Conservation (phyloP, 2,113 vertebrate species). For the Globicephala melas region DNA sequence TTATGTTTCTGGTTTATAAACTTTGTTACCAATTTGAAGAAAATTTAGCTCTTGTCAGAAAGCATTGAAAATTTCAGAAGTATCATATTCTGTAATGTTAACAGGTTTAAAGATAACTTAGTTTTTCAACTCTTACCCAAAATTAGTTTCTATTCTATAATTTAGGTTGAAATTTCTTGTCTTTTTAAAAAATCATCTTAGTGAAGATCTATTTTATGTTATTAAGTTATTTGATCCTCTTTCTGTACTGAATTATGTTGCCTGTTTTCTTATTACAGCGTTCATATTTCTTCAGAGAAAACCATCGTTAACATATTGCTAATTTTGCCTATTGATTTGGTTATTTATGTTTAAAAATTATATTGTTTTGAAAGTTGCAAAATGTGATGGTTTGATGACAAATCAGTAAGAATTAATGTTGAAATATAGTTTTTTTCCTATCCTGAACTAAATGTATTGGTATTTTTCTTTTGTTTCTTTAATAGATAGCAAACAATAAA, state of each 20-base stretch:
- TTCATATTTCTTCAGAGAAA: slow-evolving; percentile 31
- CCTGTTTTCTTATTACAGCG: neutral
- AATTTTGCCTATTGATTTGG: slow-evolving; percentile 12
- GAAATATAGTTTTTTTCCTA: slow-evolving; percentile 11
- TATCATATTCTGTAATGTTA: slow-evolving; percentile 1
- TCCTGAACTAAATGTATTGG: slow-evolving; percentile 46
- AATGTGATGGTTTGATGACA: neutral
- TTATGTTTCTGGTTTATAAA: slow-evolving; percentile 26
- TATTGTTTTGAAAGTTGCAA: neutral
- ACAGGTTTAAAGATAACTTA: slow-evolving; percentile 27
- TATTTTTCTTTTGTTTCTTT: slow-evolving; percentile 69
- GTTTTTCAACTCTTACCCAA: neutral
- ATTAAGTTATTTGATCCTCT: neutral
- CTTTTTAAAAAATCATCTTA: neutral
- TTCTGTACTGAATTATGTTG: slow-evolving; percentile 25
- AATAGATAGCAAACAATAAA: slow-evolving; percentile 96
- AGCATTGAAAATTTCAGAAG: neutral
- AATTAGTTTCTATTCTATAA: neutral
- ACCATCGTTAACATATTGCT: neutral
- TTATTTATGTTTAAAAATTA: slow-evolving; percentile 27
- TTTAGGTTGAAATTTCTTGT: slow-evolving; percentile 30
- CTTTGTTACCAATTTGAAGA: slow-evolving; percentile 1
- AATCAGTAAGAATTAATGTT: slow-evolving; percentile 61
- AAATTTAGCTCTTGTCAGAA: slow-evolving; percentile 7
- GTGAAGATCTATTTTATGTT: neutral